phyloP scores from a whole-genome alignment of 2,113 vertebrate species.

The Hypomesus transpacificus region DNA sequence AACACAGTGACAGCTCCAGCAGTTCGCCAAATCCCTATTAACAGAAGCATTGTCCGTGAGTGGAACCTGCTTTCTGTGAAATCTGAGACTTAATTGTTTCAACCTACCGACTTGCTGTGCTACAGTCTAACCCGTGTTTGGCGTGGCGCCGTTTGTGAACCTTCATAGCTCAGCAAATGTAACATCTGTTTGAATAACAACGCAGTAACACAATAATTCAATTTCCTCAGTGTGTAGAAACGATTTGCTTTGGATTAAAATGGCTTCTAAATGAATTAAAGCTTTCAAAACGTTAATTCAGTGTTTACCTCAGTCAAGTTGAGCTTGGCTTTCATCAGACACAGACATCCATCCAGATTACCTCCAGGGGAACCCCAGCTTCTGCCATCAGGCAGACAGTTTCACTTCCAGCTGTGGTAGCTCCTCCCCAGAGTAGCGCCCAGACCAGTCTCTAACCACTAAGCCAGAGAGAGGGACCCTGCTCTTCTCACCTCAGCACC shows the following conservation, averaged over 20 bases:
- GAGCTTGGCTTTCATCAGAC: neutral
- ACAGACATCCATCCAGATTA: conserved; percentile 1
- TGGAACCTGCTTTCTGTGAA: neutral
- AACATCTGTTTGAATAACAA: no score
- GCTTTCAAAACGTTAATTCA: no score
- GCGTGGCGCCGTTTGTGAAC: no score
- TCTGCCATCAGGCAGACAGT: conserved; percentile 31
- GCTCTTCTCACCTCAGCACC: no score
- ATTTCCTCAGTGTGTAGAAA: no score
- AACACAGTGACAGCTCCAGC: conserved; percentile 55
- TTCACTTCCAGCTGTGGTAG: conserved; percentile 62
- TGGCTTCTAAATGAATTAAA: no score
- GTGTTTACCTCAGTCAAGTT: no score
- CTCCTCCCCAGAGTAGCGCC: neutral
- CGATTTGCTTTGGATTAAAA: no score
- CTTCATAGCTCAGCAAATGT: no score
- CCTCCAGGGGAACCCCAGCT: no score
- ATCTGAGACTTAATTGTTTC: neutral
- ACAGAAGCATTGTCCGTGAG: conserved; percentile 30
- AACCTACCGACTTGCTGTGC: neutral
- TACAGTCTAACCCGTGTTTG: no score
- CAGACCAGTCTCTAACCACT: neutral
- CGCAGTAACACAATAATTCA: no score
- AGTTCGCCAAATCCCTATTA: conserved; percentile 40
- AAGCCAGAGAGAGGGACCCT: conserved; percentile 12